These are phyloP conservation scores for Pyrgilauda ruficollis DNA, from an alignment of 2,113 vertebrate species.

Conservation along the genomic window DNA sequence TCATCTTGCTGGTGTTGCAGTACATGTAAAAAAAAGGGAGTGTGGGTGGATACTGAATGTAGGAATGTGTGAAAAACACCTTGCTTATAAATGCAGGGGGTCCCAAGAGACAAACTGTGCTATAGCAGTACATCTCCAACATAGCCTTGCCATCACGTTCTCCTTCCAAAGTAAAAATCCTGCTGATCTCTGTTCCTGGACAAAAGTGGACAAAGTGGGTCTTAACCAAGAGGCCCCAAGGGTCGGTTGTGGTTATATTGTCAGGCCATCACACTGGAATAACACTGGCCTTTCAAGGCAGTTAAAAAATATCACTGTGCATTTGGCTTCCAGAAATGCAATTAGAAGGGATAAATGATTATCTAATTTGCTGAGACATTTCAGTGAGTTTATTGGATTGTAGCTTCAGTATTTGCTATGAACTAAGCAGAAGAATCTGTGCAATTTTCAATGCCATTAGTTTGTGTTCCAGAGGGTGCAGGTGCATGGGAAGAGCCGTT, in stretches of 20 bases:
- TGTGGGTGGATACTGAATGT: background rate
- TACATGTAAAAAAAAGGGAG: background rate
- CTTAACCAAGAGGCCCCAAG: background rate
- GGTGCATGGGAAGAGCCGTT: background rate
- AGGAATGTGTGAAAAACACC: background rate
- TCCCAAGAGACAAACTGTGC: background rate
- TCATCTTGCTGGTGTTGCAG: background rate
- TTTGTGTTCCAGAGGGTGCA: background rate
- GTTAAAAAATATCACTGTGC: slow-evolving; percentile 12
- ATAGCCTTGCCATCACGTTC: background rate
- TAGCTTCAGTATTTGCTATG: background rate
- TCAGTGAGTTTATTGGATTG: background rate
- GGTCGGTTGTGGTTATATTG: background rate
- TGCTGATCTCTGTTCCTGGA: background rate
- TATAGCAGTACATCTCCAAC: background rate
- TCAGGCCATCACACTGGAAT: background rate
- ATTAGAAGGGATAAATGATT: slow-evolving; percentile 44
- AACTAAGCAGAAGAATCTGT: slow-evolving; percentile 15
- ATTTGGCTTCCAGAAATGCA: slow-evolving; percentile 35
- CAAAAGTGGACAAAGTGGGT: background rate
- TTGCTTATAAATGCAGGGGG: background rate
- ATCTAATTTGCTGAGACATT: slow-evolving; percentile 37
- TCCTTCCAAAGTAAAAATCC: background rate
- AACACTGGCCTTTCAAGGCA: slow-evolving; percentile 25
- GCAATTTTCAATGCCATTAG: background rate